Evolutionary conservation across 2,888 invertebrate species (phyloP), one percentile per base, ranked within the genome.

Genomic region (Keiferia lycopersicella): DNA sequence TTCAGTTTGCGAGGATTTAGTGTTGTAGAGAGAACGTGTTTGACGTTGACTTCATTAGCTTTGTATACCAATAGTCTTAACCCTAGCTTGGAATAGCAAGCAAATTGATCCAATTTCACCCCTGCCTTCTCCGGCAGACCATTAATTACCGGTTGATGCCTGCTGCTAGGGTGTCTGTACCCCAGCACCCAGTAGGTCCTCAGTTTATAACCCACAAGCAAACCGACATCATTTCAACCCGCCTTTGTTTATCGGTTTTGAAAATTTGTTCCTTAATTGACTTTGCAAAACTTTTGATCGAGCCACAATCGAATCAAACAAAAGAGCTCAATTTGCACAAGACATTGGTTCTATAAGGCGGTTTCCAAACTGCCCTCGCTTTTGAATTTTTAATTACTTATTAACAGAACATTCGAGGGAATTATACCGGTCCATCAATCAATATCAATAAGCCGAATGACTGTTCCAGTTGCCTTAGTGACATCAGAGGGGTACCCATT

Each of bases 31-130:
- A 16, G 10, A 62, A 39, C 45, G 78, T 79, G 76, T 80, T 80
- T 80, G 76, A 76, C 78, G 62, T 67, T 71, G 70, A 74, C 63
- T 68, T 71, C 71, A 74, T 74, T 75, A 73, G 71, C 72, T 73
- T 74, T 72, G 75, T 77, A 72, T 71, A 69, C 74, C 78, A 76
- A 76, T 74, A 71, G 68, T 79, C 80, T 80, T 83, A 75, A 78
- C 80, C 45, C 45, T 45, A 16, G 74, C 77, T 75, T 80, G 80
- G 81, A 86, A 88, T 85, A 79, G 82, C 81, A 79, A 74, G 84
- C 81, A 86, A 90, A 91, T 89, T 88, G 86, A 87, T 87, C 88
- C 82, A 82, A 90, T 88, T 89, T 84, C 84, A 86, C 85, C 87
- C 87, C 81, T 77, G 82, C 77, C 79, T 81, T 76, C 78, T 73